Evolutionary conservation across 2,888 invertebrate genomes (phyloP).

Genomic region (Catocala sponsa): DNA sequence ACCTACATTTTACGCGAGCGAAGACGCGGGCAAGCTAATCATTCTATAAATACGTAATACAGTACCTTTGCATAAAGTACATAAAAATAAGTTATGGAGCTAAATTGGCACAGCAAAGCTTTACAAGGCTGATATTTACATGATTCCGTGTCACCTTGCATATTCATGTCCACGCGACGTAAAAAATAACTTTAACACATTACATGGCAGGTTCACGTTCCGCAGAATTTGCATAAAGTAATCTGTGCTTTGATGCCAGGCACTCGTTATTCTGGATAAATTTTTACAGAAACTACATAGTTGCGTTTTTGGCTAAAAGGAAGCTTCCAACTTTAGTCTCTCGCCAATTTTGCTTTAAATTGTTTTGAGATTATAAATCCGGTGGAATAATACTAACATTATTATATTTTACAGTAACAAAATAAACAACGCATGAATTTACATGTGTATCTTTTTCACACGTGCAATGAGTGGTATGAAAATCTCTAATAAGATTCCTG

Average conservation of each 20-base stretch:
- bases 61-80: background rate
- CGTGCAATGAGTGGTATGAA: no score
- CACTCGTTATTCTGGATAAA: background rate
- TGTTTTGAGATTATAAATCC: no score
- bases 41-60: no score
- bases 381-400: no score
- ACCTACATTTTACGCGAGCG: no score
- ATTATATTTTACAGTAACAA: no score
- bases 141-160: conserved; percentile 35
- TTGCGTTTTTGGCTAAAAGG: background rate
- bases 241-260: conserved; percentile 10
- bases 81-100: background rate
- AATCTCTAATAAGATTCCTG: no score
- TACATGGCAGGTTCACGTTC: conserved; percentile 12
- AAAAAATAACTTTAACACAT: conserved; percentile 36
- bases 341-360: no score
- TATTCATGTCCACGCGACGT: conserved; percentile 40
- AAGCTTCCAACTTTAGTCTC: no score
- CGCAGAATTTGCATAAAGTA: conserved; percentile 12
- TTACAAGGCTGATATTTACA: conserved; percentile 22
- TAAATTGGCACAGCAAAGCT: conserved; percentile 13
- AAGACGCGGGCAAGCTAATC: no score
- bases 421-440: no score
- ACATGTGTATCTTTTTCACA: no score
- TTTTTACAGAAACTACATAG: background rate